Evolutionary conservation across 1,140 invertebrate genomes (phyloP).

Genomic region (Drosophila elegans): DNA sequence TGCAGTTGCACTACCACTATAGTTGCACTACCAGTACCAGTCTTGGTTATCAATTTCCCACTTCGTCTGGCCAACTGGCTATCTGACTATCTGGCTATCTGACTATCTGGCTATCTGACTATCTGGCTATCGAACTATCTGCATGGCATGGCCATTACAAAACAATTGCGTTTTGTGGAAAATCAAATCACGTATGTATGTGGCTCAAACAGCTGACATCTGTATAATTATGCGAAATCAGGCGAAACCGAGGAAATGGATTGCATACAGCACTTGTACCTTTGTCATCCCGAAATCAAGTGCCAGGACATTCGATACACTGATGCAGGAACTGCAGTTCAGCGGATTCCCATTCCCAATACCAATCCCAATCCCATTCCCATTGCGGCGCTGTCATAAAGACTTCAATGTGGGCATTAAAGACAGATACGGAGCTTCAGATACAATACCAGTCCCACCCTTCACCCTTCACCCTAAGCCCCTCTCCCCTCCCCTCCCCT

Average conservation of each 20-base stretch:
- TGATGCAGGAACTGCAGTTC: constrained; percentile 54
- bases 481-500: too few species aligned
- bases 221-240: constrained; percentile 66
- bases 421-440: constrained; percentile 60
- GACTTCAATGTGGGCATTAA: constrained; percentile 75
- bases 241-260: constrained; percentile 10
- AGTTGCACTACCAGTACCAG: constrained; percentile 40
- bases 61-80: constrained; percentile 7
- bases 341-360: background rate
- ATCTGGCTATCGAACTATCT: constrained; percentile 12
- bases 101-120: background rate
- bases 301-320: constrained; percentile 75
- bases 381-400: constrained; percentile 72
- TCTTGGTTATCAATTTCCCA: constrained; percentile 71
- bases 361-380: background rate
- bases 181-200: constrained; percentile 63
- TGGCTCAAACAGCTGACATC: constrained; percentile 74
- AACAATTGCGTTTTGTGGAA: constrained; percentile 79
- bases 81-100: background rate
- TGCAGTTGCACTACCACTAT: constrained; percentile 22
- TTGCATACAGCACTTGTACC: constrained; percentile 28
- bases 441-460: constrained; percentile 52
- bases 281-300: constrained; percentile 31
- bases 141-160: constrained; percentile 68
- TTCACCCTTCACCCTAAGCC: background rate